Evolutionary conservation across 2,113 vertebrate species (phyloP).

Genomic region (Stomatorhinus ivindoensis): DNA sequence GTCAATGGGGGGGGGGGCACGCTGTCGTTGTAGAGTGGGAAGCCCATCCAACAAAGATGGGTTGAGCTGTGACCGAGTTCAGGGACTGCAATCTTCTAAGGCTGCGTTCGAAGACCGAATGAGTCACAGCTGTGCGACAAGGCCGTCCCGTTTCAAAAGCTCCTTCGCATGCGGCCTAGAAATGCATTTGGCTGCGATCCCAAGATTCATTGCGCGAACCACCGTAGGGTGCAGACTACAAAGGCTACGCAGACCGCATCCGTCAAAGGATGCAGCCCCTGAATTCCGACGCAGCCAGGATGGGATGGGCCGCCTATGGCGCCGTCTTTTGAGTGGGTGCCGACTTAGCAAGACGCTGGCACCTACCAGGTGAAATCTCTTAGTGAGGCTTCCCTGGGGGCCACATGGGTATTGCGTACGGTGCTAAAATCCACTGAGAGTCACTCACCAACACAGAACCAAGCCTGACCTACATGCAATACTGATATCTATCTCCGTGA

Average conservation of each 20-base stretch:
- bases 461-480: not conserved
- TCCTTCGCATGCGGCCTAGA: not conserved
- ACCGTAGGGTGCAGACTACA: not conserved
- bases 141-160: not conserved
- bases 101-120: too few species aligned
- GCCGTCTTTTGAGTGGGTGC: not conserved
- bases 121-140: not conserved
- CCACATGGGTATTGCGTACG: not conserved
- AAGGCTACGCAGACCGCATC: not conserved
- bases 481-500: not conserved
- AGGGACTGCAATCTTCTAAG: too few species aligned
- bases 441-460: not conserved
- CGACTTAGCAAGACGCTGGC: not conserved
- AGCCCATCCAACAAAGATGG: not conserved
- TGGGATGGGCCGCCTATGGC: too few species aligned
- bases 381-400: not conserved
- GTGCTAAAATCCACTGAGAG: not conserved
- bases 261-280: not conserved
- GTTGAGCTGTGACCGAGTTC: not conserved
- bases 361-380: not conserved
- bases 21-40: not conserved
- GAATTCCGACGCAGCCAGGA: not conserved
- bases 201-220: not conserved
- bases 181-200: not conserved
- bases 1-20: not conserved